These are phyloP conservation scores for Pandemis cinnamomeana DNA, from an alignment of 2,888 invertebrate species.

Conservation along the genomic window DNA sequence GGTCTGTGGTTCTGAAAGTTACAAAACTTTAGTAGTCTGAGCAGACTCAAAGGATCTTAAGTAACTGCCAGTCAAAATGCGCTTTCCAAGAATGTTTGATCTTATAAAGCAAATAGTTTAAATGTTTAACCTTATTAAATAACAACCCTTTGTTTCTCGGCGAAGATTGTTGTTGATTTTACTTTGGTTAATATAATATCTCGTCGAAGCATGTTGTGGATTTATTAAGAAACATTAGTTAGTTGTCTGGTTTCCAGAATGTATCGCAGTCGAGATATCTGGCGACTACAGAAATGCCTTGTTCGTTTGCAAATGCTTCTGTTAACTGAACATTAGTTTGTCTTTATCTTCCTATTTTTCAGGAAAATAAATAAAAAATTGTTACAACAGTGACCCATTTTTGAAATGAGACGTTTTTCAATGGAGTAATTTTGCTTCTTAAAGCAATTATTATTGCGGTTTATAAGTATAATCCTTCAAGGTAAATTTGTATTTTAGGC, in stretches of 20 bases:
- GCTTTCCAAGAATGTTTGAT: constrained; percentile 2
- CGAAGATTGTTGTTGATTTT: constrained; percentile 2
- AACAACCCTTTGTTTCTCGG: background rate
- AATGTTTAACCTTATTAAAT: constrained; percentile 8
- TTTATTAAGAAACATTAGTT: background rate
- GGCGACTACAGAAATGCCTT: background rate
- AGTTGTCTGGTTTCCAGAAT: background rate
- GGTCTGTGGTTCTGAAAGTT: background rate
- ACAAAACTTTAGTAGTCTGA: background rate
- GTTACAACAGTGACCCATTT: too few relatives aligned
- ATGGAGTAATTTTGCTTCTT: too few relatives aligned
- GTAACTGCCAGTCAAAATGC: constrained; percentile 11
- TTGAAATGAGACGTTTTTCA: too few relatives aligned
- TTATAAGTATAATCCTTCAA: too few relatives aligned
- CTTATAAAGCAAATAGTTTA: constrained; percentile 13
- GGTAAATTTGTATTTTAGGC: too few relatives aligned
- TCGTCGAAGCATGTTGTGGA: background rate
- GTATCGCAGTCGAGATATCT: constrained; percentile 4
- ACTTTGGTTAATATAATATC: constrained; percentile 7
- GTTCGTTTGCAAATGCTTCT: too few relatives aligned
- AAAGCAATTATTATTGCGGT: too few relatives aligned
- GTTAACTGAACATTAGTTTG: too few relatives aligned
- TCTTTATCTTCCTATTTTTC: too few relatives aligned
- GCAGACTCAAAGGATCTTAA: constrained; percentile 9
- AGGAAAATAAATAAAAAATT: too few relatives aligned